Evolutionary conservation across 53 echinoderm and acorn worm species (phyloP).

Genomic region (Holothuria scabra): DNA sequence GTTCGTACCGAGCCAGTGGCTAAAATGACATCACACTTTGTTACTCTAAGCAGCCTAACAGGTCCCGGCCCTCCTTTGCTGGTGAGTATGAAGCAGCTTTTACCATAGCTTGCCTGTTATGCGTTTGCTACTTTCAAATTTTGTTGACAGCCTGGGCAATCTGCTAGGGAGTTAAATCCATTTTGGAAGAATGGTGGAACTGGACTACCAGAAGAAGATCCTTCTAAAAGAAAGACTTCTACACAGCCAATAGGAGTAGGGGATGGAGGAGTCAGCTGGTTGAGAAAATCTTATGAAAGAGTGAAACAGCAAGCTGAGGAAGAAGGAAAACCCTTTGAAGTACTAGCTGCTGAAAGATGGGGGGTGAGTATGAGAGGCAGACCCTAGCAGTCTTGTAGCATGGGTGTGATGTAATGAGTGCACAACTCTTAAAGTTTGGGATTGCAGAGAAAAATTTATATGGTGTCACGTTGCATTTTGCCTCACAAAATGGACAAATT

Average conservation of each 20-base stretch:
- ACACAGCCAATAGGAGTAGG: constrained; percentile 55
- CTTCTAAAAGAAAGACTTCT: neutral
- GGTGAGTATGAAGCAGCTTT: no score
- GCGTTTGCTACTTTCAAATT: no score
- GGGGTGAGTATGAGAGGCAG: constrained; percentile 69
- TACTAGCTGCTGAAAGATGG: constrained; percentile 84
- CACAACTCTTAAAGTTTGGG: no score
- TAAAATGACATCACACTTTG: no score
- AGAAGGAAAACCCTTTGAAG: constrained; percentile 70
- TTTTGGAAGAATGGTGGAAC: constrained; percentile 98
- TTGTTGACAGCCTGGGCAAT: constrained; percentile 70
- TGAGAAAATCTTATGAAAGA: constrained; percentile 82
- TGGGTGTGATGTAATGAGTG: no score
- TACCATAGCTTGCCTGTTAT: neutral
- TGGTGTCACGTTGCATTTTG: no score
- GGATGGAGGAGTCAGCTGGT: constrained; percentile 85
- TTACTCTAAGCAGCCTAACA: no score
- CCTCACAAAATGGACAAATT: no score
- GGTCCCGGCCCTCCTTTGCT: no score
- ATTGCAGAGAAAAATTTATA: no score
- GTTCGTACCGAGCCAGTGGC: no score
- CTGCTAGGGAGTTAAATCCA: constrained; percentile 85
- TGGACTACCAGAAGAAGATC: constrained; percentile 80
- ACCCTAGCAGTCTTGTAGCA: neutral
- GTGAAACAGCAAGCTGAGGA: constrained; percentile 73